Evolutionary conservation across 2,797 vertebrate species (phyloP), one percentile per base, ranked within the genome.

Genomic region (Geotria australis): DNA sequence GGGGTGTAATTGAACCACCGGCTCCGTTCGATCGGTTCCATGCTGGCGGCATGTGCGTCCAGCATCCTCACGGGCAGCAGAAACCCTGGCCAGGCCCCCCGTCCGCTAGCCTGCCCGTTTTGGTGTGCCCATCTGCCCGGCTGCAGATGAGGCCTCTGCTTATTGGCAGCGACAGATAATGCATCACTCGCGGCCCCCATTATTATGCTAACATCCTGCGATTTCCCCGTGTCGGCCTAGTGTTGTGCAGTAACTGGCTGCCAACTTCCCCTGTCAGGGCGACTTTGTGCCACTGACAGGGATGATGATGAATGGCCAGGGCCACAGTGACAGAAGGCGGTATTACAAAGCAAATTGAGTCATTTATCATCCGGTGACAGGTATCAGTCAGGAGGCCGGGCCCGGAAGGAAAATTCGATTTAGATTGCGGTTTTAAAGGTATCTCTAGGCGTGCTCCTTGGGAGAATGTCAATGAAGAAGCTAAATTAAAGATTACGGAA

Each of bases 291-390:
- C 73, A 45, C 80, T 85, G 83, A 85, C 83, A 89, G 79, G 73
- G 74, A 89, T 83, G 82, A 94, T 95, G 88, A 98, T 95, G 85
- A 91, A 98, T 94, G 88, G 73, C 69, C 77, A 77, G 75, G 73
- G 76, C 73, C 79, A 86, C 84, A 98, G 75, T 95, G 86, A 94
- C 89, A 94, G 82, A 80, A 74, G 56, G 46, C 75, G 76, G 78
- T 77, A 78, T 77, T 78, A 80, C 77, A 79, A 80, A 81, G 77
- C 81, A 78, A 77, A 72, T 76, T 73, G 78, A 79, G 81, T 88
- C 85, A 83, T 94, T 89, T 81, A 94, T 98, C 89, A 93, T 81
- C 70, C 72, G 67, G 74, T 89, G 89, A 88, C 86, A 93, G 80
- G 76, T 98, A 85, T 81, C 86, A 95, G 91, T 98, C 88, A 93